phyloP scores from a whole-genome alignment of 2,797 vertebrate species.

The Pipistrellus kuhlii region DNA sequence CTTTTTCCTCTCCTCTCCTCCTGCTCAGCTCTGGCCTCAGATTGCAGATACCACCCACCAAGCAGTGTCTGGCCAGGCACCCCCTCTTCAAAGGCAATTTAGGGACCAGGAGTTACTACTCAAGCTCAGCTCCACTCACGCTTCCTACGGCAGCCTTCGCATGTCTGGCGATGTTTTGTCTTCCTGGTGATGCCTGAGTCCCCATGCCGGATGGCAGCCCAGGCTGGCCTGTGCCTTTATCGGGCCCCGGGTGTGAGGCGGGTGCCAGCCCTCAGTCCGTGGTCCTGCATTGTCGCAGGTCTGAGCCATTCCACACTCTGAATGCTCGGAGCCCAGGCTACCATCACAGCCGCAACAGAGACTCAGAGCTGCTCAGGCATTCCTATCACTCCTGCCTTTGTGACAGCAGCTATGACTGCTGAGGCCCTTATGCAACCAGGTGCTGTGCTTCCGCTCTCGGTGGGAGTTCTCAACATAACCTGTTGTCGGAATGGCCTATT shows the following conservation, averaged over 20 bases:
- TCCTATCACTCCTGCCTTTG: background rate
- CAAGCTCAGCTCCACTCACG: fast-evolving
- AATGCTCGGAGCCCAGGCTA: background rate
- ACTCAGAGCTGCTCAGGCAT: background rate
- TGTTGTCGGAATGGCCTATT: background rate
- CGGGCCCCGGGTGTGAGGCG: background rate
- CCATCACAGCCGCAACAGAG: fast-evolving
- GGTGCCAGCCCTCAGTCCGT: background rate
- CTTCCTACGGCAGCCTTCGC: fast-evolving
- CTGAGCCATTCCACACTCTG: background rate
- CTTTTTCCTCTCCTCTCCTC: background rate
- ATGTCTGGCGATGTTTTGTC: background rate
- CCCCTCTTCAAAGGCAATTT: background rate
- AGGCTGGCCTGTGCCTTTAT: background rate
- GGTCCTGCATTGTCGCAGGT: background rate
- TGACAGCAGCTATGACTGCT: background rate
- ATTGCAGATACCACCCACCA: background rate
- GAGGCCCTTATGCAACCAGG: background rate
- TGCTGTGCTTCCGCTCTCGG: background rate
- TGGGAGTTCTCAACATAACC: background rate
- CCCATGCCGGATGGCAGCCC: background rate
- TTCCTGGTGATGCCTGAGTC: background rate
- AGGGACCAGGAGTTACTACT: background rate
- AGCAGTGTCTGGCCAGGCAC: background rate
- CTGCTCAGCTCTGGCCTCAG: background rate